Percentiles rank a stretch among this genome's conserved stretches.
These are phyloP conservation scores for Siniperca undulata DNA, from an alignment of 2,797 vertebrate species.

Conservation along the genomic window DNA sequence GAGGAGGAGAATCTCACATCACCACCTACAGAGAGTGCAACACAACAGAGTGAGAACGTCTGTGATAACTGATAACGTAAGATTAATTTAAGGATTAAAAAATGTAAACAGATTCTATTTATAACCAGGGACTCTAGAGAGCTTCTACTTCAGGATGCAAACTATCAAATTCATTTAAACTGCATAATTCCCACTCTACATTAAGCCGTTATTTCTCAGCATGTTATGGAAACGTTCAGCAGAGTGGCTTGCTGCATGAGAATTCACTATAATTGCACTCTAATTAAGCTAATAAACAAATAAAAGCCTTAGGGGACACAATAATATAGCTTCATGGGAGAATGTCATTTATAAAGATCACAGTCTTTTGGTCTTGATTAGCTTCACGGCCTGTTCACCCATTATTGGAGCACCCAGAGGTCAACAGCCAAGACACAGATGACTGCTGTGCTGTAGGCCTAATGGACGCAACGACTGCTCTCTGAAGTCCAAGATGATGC, in stretches of 20 bases:
- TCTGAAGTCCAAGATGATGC: slow-evolving; percentile 60
- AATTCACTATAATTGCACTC: slow-evolving; percentile 63
- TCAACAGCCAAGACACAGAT: slow-evolving; percentile 52
- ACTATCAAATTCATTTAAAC: slow-evolving; percentile 58
- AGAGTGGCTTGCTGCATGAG: slow-evolving; percentile 55
- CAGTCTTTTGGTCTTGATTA: slow-evolving; percentile 72
- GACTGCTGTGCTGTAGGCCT: slow-evolving; percentile 47
- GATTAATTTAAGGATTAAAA: slow-evolving; percentile 53
- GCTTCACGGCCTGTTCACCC: slow-evolving; percentile 55
- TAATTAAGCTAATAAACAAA: slow-evolving; percentile 84
- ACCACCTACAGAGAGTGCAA: slow-evolving; percentile 13
- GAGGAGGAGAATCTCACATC: slow-evolving; percentile 8
- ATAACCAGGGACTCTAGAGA: slow-evolving; percentile 37
- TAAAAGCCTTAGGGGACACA: slow-evolving; percentile 65
- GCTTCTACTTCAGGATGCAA: slow-evolving; percentile 50
- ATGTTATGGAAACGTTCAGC: slow-evolving; percentile 47
- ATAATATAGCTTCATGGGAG: slow-evolving; percentile 56
- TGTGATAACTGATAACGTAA: slow-evolving; percentile 2
- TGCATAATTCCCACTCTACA: slow-evolving; percentile 45
- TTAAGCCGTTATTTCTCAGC: slow-evolving; percentile 49
- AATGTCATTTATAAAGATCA: slow-evolving; percentile 73
- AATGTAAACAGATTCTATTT: slow-evolving; percentile 63
- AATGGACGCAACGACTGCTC: slow-evolving; percentile 66
- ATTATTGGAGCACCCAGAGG: slow-evolving; percentile 64
- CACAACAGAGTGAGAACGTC: slow-evolving; percentile 5